Percentiles rank a stretch among this genome's conserved stretches.
These are phyloP conservation scores for Channallabes apus DNA, from an alignment of 2,797 vertebrate genomes.

Conservation along the genomic window DNA sequence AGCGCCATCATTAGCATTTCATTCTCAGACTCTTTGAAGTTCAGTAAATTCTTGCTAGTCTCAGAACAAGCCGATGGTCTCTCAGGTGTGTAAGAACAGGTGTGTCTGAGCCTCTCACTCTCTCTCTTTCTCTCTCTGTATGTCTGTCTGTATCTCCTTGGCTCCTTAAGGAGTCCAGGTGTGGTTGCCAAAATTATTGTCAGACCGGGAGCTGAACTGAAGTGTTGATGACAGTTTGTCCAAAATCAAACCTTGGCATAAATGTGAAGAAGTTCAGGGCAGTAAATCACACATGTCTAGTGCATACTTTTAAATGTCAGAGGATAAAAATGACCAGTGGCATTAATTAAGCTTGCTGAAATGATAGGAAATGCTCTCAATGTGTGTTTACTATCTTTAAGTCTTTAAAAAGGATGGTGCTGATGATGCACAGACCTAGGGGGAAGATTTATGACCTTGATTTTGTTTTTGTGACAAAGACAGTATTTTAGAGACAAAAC, in stretches of 20 bases:
- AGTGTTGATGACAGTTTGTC: constrained; percentile 32
- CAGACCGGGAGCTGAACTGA: constrained; percentile 44
- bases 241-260: constrained; percentile 33
- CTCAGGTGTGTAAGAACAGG: constrained; percentile 34
- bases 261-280: background rate
- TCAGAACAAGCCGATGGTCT: constrained; percentile 30
- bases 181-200: constrained; percentile 50
- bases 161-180: constrained; percentile 49
- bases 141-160: constrained; percentile 29
- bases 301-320: background rate
- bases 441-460: background rate
- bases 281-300: background rate
- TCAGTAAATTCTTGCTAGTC: constrained; percentile 23
- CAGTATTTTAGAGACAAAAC: background rate
- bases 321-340: background rate
- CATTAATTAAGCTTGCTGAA: background rate
- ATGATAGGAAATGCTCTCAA: background rate
- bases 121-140: constrained; percentile 33
- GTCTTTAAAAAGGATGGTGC: background rate
- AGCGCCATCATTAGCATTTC: constrained; percentile 41
- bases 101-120: constrained; percentile 43
- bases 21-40: constrained; percentile 52
- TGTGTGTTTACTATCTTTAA: background rate
- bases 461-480: background rate
- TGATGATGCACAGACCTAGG: too few relatives aligned